Percentiles rank a stretch among this genome's conserved stretches.
Evolutionary conservation across 2,888 invertebrate genomes (phyloP).

Genomic region (Erebia aethiops): DNA sequence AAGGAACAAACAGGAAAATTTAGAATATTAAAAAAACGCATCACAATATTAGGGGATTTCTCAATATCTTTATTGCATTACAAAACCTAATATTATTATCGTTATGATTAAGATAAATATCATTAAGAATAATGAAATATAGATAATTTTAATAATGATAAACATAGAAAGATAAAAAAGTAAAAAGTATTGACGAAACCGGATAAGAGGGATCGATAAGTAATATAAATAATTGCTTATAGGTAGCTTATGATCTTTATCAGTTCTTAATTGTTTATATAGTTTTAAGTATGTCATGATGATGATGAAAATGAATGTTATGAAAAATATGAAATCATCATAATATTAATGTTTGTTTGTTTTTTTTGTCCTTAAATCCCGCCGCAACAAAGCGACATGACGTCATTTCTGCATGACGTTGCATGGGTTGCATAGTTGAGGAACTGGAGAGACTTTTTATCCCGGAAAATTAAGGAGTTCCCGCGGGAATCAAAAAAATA

Average conservation of each 20-base stretch:
- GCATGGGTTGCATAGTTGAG: no score
- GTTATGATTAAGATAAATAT: slow-evolving; percentile 1
- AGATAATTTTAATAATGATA: background rate
- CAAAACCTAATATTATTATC: background rate
- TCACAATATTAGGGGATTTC: background rate
- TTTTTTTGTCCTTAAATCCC: no score
- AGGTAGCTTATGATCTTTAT: background rate
- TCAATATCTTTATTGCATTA: background rate
- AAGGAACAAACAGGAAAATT: no score
- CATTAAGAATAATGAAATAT: background rate
- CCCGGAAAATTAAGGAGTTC: no score
- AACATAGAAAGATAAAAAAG: slow-evolving; percentile 1
- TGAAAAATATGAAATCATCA: no score
- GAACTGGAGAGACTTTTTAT: no score
- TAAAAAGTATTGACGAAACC: background rate
- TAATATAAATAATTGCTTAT: background rate
- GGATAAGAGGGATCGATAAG: background rate
- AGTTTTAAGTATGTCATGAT: background rate
- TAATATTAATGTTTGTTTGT: no score
- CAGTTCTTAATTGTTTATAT: background rate
- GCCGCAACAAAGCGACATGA: no score
- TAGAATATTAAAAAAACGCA: no score
- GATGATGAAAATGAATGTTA: background rate
- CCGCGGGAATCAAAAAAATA: no score
- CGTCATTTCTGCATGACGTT: no score